phyloP scores from a whole-genome alignment of 2,797 vertebrate genomes.

The Chaetophractus vellerosus region DNA sequence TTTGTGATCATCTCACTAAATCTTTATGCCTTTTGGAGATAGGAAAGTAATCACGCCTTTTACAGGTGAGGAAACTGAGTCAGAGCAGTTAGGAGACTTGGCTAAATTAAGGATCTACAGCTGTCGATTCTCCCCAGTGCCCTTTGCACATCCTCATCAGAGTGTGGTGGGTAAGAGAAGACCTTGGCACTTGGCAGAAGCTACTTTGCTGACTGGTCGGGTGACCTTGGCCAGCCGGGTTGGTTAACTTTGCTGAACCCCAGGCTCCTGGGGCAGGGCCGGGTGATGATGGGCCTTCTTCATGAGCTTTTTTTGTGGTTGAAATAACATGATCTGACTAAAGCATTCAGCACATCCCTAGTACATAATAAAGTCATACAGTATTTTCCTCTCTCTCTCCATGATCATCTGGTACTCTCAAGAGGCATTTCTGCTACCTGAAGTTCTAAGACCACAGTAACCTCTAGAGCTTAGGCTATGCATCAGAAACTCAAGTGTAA shows the following conservation, averaged over 20 bases:
- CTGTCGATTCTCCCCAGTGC: accelerated
- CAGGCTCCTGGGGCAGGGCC: neutral
- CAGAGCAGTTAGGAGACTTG: neutral
- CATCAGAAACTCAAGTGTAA: too few relatives aligned
- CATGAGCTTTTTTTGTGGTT: neutral
- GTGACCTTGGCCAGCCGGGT: neutral
- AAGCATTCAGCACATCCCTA: too few relatives aligned
- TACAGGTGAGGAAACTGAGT: too few relatives aligned
- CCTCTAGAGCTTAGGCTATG: too few relatives aligned
- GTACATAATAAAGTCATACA: too few relatives aligned
- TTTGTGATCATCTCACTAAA: neutral
- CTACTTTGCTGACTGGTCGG: neutral
- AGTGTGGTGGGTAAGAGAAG: neutral
- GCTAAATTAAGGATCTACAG: neutral
- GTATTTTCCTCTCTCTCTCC: neutral
- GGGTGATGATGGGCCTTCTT: neutral
- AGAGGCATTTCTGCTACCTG: too few relatives aligned
- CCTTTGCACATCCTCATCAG: accelerated
- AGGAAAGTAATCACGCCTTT: neutral
- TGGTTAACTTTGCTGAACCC: neutral
- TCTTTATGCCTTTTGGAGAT: neutral
- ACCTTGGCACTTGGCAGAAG: accelerated
- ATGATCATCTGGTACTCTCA: too few relatives aligned
- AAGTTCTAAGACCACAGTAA: too few relatives aligned
- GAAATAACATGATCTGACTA: too few relatives aligned